phyloP scores from a whole-genome alignment of 2,888 invertebrate genomes.

The Octonoba sinensis region DNA sequence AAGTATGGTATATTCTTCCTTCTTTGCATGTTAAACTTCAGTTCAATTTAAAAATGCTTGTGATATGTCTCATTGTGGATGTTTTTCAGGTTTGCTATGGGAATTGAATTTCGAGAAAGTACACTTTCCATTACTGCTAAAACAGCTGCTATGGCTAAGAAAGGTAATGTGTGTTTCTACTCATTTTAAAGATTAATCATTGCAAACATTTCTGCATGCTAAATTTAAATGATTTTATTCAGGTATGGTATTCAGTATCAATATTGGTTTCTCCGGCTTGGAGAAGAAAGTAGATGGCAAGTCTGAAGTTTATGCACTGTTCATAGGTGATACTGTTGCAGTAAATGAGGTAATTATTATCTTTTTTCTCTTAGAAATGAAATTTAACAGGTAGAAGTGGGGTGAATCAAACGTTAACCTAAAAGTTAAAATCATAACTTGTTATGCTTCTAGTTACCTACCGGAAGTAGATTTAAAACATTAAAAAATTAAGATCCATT shows the following conservation, averaged over 20 bases:
- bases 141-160: constrained; percentile 82
- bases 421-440: too few relatives aligned
- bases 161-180: constrained; percentile 74
- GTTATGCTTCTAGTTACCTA: too few relatives aligned
- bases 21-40: background rate
- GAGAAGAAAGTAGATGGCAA: constrained; percentile 85
- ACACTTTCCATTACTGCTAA: constrained; percentile 93
- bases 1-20: background rate
- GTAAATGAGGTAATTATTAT: constrained; percentile 81
- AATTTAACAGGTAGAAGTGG: too few relatives aligned
- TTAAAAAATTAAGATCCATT: too few relatives aligned
- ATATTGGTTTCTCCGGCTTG: constrained; percentile 90
- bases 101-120: constrained; percentile 97
- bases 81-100: constrained; percentile 86
- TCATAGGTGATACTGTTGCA: constrained; percentile 96
- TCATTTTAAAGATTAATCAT: background rate
- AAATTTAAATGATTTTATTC: constrained; percentile 46
- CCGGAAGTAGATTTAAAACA: too few relatives aligned
- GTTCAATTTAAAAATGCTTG: background rate
- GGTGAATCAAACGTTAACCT: too few relatives aligned
- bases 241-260: constrained; percentile 96
- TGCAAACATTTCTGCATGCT: background rate
- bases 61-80: background rate
- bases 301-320: constrained; percentile 89
- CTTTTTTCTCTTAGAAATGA: background rate